Conservation (phyloP, 2,113 vertebrate genomes). For the Sialia sialis region DNA sequence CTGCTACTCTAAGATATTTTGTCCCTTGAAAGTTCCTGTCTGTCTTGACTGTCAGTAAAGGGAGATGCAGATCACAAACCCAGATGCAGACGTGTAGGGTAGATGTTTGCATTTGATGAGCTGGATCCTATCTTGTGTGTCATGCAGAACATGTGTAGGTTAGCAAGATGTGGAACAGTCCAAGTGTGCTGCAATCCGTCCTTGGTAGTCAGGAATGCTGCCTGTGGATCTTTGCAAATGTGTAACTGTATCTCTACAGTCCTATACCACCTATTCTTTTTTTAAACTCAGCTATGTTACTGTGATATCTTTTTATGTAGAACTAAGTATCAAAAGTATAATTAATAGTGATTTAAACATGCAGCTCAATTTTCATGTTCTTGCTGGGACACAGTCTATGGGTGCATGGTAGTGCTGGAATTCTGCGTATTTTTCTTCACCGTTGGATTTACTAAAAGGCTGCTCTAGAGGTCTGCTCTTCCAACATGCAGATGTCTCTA, state of each 20-base stretch:
- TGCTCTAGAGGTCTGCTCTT: background rate
- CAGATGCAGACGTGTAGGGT: background rate
- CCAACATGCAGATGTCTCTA: background rate
- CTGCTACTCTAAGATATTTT: background rate
- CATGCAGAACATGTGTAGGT: background rate
- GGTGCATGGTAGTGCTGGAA: background rate
- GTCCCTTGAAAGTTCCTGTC: background rate
- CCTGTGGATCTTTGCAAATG: background rate
- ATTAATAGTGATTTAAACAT: background rate
- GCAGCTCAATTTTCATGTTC: background rate
- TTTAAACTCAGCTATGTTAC: background rate
- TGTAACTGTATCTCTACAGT: background rate
- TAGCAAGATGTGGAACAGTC: background rate
- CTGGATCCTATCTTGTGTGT: background rate
- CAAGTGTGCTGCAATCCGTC: accelerated
- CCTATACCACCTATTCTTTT: background rate
- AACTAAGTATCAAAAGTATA: background rate
- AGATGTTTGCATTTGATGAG: background rate
- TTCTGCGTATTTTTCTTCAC: background rate
- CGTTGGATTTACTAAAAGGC: background rate
- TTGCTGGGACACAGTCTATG: accelerated
- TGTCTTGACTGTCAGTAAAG: background rate
- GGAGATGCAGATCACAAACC: background rate
- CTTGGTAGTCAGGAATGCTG: background rate
- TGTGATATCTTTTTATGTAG: background rate